Evolutionary conservation across 2,797 vertebrate genomes (phyloP).

Genomic region (Semaprochilodus insignis): DNA sequence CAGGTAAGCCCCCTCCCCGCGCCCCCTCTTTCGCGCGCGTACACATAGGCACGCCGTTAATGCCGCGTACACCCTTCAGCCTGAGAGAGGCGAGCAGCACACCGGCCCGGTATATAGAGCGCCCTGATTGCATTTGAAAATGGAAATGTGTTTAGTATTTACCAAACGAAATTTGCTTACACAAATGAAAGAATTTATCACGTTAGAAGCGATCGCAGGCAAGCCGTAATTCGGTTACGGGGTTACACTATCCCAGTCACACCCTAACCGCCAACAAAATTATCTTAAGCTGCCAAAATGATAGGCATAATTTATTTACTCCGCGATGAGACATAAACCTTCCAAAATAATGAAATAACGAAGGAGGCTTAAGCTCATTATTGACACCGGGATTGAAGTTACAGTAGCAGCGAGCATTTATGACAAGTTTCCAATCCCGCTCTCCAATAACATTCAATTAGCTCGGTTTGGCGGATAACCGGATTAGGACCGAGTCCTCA

Average conservation of each 20-base stretch:
- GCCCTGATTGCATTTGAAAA: constrained; percentile 98
- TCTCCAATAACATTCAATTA: constrained; percentile 79
- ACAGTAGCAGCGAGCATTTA: constrained; percentile 77
- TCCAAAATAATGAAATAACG: constrained; percentile 99
- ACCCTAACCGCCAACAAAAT: constrained; percentile 99
- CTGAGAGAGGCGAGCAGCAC: constrained; percentile 74
- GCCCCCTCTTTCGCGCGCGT: constrained; percentile 21
- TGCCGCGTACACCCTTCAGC: constrained; percentile 73
- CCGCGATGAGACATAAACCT: constrained; percentile 99
- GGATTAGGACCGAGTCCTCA: constrained; percentile 65
- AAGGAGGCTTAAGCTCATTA: constrained; percentile 98
- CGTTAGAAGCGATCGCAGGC: constrained; percentile 99
- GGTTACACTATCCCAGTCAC: constrained; percentile 99
- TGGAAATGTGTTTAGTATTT: constrained; percentile 99
- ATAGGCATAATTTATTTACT: constrained; percentile 99
- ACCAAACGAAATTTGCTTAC: constrained; percentile 99
- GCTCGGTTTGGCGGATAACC: constrained; percentile 76
- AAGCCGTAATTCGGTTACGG: constrained; percentile 99
- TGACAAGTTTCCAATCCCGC: constrained; percentile 80
- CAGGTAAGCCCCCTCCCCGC: constrained; percentile 87
- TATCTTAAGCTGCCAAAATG: constrained; percentile 99
- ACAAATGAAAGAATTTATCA: constrained; percentile 99
- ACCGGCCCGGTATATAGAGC: constrained; percentile 89
- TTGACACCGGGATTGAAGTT: constrained; percentile 87
- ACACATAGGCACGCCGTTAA: neutral